Percentiles rank a stretch among this genome's conserved stretches.
These are phyloP conservation scores for Neodiprion lecontei DNA, from an alignment of 1,140 invertebrate species.

Conservation along the genomic window DNA sequence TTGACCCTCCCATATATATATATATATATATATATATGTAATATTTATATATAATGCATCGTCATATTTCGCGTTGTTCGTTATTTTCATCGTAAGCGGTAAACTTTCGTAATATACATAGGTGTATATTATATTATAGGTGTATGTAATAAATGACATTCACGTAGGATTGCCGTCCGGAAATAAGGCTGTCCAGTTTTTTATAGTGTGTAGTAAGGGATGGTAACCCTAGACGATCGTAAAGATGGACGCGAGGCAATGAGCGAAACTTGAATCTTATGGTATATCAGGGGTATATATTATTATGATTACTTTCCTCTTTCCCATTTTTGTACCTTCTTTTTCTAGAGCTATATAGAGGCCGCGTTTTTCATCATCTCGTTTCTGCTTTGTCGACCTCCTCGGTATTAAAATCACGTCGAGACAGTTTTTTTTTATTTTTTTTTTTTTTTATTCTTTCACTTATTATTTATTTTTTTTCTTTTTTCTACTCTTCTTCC, in stretches of 20 bases:
- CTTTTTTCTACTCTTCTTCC: too few species aligned
- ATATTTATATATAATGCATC: neutral
- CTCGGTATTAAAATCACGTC: too few species aligned
- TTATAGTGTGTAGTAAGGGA: neutral
- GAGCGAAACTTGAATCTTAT: neutral
- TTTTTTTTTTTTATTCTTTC: too few species aligned
- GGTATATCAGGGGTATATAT: neutral
- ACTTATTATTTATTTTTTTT: too few species aligned
- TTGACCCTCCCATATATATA: too few species aligned
- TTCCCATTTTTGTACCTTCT: too few species aligned
- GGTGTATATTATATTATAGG: neutral
- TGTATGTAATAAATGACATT: neutral
- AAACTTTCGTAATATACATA: neutral
- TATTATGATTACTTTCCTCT: too few species aligned
- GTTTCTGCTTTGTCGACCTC: neutral
- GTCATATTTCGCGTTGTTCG: neutral
- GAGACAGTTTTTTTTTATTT: too few species aligned
- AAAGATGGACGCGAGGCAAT: neutral
- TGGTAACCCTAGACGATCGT: slow-evolving; percentile 1
- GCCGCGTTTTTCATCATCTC: neutral
- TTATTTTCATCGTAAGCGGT: neutral
- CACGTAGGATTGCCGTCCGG: neutral
- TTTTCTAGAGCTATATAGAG: neutral
- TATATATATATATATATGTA: too few species aligned
- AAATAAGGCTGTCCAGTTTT: neutral